Conservation (phyloP, 1,140 invertebrate species). For the Nebria ingens region DNA sequence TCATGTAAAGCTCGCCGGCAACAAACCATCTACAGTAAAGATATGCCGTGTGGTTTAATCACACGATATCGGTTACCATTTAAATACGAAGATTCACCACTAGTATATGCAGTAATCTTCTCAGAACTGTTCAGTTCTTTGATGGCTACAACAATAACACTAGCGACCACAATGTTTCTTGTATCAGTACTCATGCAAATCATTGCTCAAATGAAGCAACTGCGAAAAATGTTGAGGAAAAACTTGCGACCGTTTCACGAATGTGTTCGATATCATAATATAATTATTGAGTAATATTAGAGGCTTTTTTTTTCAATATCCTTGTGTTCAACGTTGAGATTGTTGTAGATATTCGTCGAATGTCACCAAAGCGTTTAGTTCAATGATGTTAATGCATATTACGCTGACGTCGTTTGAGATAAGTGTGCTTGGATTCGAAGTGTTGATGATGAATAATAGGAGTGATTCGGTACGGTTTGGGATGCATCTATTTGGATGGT, state of each 20-base stretch:
- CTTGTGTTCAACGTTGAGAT: neutral
- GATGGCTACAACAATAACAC: neutral
- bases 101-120: neutral
- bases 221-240: neutral
- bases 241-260: neutral
- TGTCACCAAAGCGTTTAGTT: constrained; percentile 22
- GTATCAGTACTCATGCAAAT: constrained; percentile 2
- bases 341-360: constrained; percentile 22
- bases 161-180: constrained; percentile 9
- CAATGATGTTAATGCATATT: constrained; percentile 25
- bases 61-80: constrained; percentile 5
- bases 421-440: constrained; percentile 25
- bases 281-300: constrained; percentile 7
- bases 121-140: neutral
- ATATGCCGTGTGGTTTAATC: constrained; percentile 6
- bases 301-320: too few species aligned
- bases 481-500: constrained; percentile 25
- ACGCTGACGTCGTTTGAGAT: constrained; percentile 25
- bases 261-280: constrained; percentile 11
- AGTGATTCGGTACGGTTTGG: constrained; percentile 24
- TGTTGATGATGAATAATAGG: constrained; percentile 24
- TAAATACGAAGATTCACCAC: neutral
- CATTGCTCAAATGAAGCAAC: neutral
- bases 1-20: neutral
- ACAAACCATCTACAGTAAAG: neutral